A percentile compares a stretch with the other conserved stretches of the same genome.
Conservation (phyloP, 2,113 vertebrate genomes). For the Baryphthengus martii region DNA sequence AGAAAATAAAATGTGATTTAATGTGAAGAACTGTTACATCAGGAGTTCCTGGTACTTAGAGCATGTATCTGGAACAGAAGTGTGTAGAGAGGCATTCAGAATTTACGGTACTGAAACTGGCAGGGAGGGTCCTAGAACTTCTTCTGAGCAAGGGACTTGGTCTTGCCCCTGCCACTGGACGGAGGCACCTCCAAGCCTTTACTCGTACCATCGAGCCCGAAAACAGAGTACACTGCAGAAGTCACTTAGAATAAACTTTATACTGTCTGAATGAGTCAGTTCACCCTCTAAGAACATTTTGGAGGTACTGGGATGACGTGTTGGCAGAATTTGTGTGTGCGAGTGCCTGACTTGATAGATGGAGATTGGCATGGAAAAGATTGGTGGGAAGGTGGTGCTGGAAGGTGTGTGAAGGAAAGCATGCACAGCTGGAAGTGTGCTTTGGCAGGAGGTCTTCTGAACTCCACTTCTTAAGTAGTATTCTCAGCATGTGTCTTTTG, state of each 20-base stretch:
- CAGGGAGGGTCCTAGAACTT: not conserved
- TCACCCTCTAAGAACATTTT: not conserved
- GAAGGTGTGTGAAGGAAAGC: not conserved
- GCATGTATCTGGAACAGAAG: not conserved
- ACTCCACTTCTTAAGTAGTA: not conserved
- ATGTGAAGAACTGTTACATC: not conserved
- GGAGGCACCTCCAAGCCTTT: not conserved
- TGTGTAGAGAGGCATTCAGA: not conserved
- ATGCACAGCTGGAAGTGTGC: not conserved
- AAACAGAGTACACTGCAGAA: not conserved
- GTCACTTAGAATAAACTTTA: not conserved
- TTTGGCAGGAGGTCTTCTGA: not conserved
- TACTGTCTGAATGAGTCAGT: not conserved
- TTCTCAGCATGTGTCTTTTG: not conserved
- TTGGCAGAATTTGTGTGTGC: not conserved
- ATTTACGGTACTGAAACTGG: not conserved
- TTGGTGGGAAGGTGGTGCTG: not conserved
- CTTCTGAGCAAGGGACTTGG: not conserved
- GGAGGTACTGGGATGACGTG: not conserved
- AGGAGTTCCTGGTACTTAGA: not conserved
- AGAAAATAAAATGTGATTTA: not conserved
- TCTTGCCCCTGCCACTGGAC: not conserved
- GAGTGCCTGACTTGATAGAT: not conserved
- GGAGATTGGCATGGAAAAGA: not conserved
- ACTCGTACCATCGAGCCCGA: not conserved